These are phyloP conservation scores for Corythoichthys haematopterus DNA, from an alignment of 2,113 vertebrate genomes.

Conservation along the genomic window DNA sequence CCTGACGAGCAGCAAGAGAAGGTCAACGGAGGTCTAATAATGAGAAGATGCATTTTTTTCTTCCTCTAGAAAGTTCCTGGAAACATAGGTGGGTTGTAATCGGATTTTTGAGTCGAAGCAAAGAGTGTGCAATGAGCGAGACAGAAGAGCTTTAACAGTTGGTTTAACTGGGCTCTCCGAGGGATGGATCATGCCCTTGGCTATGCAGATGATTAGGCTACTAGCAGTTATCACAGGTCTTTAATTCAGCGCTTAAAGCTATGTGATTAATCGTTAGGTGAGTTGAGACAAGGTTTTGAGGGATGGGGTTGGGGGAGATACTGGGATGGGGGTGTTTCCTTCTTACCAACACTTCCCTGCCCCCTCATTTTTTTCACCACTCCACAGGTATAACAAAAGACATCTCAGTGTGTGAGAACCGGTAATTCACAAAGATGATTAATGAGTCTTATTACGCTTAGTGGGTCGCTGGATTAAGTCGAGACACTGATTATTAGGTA, in stretches of 20 bases:
- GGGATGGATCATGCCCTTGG: slow-evolving; percentile 55
- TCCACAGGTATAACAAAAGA: slow-evolving; percentile 72
- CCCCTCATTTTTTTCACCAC: slow-evolving; percentile 42
- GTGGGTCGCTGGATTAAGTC: slow-evolving; percentile 51
- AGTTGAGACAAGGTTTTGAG: slow-evolving; percentile 50
- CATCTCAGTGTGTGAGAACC: slow-evolving; percentile 48
- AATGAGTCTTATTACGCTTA: slow-evolving; percentile 53
- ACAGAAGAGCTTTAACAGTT: slow-evolving; percentile 48
- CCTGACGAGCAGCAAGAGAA: slow-evolving; percentile 30
- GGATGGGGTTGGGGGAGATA: slow-evolving; percentile 9
- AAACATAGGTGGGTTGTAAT: slow-evolving; percentile 6
- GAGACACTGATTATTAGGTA: slow-evolving; percentile 1
- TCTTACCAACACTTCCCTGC: slow-evolving; percentile 36
- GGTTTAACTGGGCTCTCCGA: slow-evolving; percentile 50
- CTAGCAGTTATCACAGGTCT: slow-evolving; percentile 65
- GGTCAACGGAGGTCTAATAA: slow-evolving; percentile 20
- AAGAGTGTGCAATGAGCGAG: slow-evolving; percentile 3
- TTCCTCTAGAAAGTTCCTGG: background rate
- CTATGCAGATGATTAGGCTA: slow-evolving; percentile 67
- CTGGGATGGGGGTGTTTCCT: slow-evolving; percentile 18
- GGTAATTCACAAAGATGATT: slow-evolving; percentile 60
- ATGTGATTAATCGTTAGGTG: slow-evolving; percentile 71
- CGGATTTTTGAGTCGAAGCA: background rate
- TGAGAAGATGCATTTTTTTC: slow-evolving; percentile 7
- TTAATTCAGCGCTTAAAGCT: slow-evolving; percentile 70